phyloP scores from a whole-genome alignment of 2,888 invertebrate genomes.

The Bruchidius siliquastri region DNA sequence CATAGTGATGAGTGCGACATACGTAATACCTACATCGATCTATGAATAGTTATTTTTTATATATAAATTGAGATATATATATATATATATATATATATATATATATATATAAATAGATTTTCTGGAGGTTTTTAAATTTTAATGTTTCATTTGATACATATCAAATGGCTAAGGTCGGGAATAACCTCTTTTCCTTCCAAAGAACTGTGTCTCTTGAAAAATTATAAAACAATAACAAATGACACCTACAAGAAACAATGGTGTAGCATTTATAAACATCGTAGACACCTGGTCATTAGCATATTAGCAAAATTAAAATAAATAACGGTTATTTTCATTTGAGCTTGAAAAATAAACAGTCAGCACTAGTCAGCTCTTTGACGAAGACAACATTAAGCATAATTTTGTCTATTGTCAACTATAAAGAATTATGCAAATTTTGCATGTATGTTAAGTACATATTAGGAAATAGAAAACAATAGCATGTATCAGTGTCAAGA shows the following conservation, averaged over 20 bases:
- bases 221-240: background rate
- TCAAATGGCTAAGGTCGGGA: too few species aligned
- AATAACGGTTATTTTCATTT: background rate
- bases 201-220: background rate
- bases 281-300: background rate
- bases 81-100: too few species aligned
- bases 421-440: background rate
- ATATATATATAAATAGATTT: too few species aligned
- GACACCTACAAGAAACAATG: background rate
- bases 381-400: background rate
- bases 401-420: background rate
- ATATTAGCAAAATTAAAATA: background rate
- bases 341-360: background rate
- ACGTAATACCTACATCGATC: too few species aligned
- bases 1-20: too few species aligned
- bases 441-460: background rate
- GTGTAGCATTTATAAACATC: background rate
- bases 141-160: too few species aligned
- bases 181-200: too few species aligned
- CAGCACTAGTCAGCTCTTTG: background rate
- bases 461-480: too few species aligned
- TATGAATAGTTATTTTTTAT: too few species aligned
- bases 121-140: too few species aligned
- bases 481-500: too few species aligned
- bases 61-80: too few species aligned